Evolutionary conservation across 2,797 vertebrate genomes (phyloP).

Genomic region (Sarcophilus harrisii): DNA sequence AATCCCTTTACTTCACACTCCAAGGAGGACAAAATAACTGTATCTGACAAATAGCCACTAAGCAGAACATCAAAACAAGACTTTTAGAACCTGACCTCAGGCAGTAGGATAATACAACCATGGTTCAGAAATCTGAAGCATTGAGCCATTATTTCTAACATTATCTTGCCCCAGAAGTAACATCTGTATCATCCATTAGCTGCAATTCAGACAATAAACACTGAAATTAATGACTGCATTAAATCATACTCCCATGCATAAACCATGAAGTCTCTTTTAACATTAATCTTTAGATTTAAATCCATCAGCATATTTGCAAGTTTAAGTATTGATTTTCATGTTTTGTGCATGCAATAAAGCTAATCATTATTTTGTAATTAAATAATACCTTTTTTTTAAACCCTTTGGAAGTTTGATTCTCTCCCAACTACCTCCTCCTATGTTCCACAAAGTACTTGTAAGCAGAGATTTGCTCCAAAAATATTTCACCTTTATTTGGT

Average conservation of each 20-base stretch:
- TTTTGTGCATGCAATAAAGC: not conserved
- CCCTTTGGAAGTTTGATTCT: no score
- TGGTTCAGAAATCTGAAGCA: not conserved
- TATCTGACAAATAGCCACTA: not conserved
- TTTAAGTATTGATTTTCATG: not conserved
- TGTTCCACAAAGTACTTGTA: not conserved
- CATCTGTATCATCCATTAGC: not conserved
- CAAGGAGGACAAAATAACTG: not conserved
- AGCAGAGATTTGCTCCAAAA: not conserved
- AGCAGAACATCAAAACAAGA: not conserved
- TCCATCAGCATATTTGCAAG: not conserved
- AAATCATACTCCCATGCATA: not conserved
- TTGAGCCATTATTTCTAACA: slow-evolving; percentile 9
- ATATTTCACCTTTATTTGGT: not conserved
- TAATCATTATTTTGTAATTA: slow-evolving; percentile 6
- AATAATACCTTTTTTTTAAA: not conserved
- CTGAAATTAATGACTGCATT: not conserved
- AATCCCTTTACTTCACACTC: not conserved
- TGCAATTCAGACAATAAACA: slow-evolving; percentile 31
- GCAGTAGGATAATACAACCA: not conserved
- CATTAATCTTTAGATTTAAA: not conserved
- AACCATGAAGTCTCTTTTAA: slow-evolving; percentile 19
- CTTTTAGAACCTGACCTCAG: not conserved
- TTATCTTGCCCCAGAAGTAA: slow-evolving; percentile 5
- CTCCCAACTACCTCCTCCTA: not conserved